A percentile compares a stretch with the other conserved stretches of the same genome.
phyloP scores from a whole-genome alignment of 2,113 vertebrate species.

The Macquaria ambigua region DNA sequence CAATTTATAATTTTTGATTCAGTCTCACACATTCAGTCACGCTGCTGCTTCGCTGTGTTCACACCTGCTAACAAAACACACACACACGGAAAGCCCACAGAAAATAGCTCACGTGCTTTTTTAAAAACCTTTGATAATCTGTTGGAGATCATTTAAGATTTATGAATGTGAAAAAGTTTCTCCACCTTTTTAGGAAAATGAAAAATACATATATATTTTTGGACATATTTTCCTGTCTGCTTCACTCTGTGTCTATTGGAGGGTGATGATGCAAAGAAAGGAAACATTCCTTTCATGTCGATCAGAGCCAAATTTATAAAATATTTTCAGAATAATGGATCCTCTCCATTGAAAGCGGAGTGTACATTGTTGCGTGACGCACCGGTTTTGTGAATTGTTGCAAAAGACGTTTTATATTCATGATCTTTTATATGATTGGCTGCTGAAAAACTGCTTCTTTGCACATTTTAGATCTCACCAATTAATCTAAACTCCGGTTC shows the following conservation, averaged over 20 bases:
- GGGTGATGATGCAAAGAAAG: conserved; percentile 37
- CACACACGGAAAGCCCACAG: too few species aligned
- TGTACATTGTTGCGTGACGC: background rate
- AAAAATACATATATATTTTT: background rate
- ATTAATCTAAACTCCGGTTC: background rate
- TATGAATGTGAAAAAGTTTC: conserved; percentile 3
- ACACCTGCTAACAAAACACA: conserved; percentile 33
- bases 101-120: background rate
- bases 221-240: background rate
- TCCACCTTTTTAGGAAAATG: background rate
- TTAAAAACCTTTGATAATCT: background rate
- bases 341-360: background rate
- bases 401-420: background rate
- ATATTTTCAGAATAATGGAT: background rate
- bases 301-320: conserved; percentile 7
- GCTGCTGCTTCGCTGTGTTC: conserved; percentile 39
- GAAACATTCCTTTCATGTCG: conserved; percentile 1
- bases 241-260: background rate
- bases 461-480: background rate
- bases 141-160: conserved; percentile 8
- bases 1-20: conserved; percentile 47
- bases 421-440: background rate
- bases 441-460: background rate
- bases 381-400: background rate
- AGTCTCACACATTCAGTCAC: conserved; percentile 40